A percentile compares a stretch with the other conserved stretches of the same genome.
These are phyloP conservation scores for Ophion ellenae DNA, from an alignment of 2,888 invertebrate genomes.

Conservation along the genomic window DNA sequence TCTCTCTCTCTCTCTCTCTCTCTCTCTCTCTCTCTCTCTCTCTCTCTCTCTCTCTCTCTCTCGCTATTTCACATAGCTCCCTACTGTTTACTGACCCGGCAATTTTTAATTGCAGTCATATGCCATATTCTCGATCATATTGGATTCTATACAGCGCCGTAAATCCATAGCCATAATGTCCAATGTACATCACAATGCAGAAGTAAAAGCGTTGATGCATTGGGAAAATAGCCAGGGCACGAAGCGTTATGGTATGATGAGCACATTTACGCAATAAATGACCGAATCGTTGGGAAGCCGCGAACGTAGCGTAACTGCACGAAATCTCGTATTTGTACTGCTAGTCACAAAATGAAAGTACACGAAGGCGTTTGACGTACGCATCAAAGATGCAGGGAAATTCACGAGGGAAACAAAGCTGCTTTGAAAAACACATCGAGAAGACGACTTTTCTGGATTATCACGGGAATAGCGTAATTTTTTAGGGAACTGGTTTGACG, in stretches of 20 bases:
- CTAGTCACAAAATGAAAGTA: constrained; percentile 55
- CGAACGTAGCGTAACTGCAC: constrained; percentile 27
- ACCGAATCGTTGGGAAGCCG: constrained; percentile 46
- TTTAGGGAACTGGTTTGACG: too few species aligned
- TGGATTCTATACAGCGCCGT: constrained; percentile 11
- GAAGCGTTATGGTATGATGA: constrained; percentile 56
- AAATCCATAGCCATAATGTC: neutral
- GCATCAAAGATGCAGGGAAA: too few species aligned
- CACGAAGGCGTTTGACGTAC: constrained; percentile 31
- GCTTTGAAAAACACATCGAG: neutral
- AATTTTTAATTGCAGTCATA: constrained; percentile 61
- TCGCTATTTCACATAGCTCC: constrained; percentile 35
- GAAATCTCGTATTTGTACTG: constrained; percentile 21
- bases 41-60: constrained; percentile 4
- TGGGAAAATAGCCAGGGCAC: constrained; percentile 42
- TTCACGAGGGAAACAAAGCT: neutral
- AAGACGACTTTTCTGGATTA: too few species aligned
- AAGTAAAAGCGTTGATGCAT: constrained; percentile 28
- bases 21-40: neutral
- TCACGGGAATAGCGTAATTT: too few species aligned
- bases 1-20: too few species aligned
- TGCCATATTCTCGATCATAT: constrained; percentile 49
- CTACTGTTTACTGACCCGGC: constrained; percentile 55
- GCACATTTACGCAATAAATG: constrained; percentile 53
- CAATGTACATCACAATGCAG: neutral